Evolutionary conservation across 1,140 invertebrate species (phyloP), one percentile per base, ranked within the genome.

Genomic region (Plectus sambesii): DNA sequence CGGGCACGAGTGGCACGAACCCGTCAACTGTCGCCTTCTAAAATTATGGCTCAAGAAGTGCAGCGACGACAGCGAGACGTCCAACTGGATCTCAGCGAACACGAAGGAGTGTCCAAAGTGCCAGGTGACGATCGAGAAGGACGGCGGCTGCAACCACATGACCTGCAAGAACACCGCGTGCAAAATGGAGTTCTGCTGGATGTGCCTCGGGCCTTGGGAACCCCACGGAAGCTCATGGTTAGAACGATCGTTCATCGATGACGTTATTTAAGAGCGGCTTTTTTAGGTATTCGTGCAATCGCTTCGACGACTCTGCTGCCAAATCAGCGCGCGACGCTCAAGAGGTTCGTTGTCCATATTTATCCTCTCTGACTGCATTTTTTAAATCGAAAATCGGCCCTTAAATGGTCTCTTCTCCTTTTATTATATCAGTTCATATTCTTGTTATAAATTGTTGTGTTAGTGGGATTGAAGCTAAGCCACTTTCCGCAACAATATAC

Each of bases 111-210:
- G 62, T 25, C 62, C 63, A 1, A 52, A 65, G 17, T 64, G 62
- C 29, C 35, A 59, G 26, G 61, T 63, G 17, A 33, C 88, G 0
- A 97, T 97, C 62, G 87, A 92, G 71, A 90, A 92, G 72, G 88
- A 96, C 74, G 92, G 92, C 36, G 93, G 93, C 19, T 98, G 93
- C 73, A 98, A 98, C 74, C 93, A 98, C 71, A 97, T 98, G 90
- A 83, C 93, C 5, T 98, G 93, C 73, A 96, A 94, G 74, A 97
- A 94, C 76, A 85, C 90, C 72, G 88, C 87, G 70, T 98, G 93
- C 69, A 90, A 89, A 72, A 81, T 86, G 15, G 90, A 98, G 69
- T 98, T 98, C 70, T 98, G 93, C 74, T 98, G 93, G 93, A 88
- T 97, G 0, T 98, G 93, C 71, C 78, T 98, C 29, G 92, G 90